Evolutionary conservation across 30 jellyfish, hydroid and myxozoan species (phyloP).

Genomic region (Hydra vulgaris): DNA sequence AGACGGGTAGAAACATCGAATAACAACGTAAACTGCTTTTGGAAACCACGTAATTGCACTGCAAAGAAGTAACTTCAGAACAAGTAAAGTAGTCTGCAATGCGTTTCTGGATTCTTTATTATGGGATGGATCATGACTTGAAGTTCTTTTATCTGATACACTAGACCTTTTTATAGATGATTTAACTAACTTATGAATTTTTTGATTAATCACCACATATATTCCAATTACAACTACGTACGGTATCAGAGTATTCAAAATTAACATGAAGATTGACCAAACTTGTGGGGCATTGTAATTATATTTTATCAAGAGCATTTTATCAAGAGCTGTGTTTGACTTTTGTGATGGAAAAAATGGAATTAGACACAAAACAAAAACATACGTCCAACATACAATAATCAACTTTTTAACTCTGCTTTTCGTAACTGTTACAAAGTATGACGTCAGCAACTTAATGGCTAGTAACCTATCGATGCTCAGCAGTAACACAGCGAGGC

Average conservation of each 20-base stretch:
- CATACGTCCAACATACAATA: slow-evolving; percentile 21
- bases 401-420: background rate
- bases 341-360: slow-evolving; percentile 22
- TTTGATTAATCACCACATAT: background rate
- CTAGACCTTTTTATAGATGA: background rate
- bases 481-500: slow-evolving; percentile 21
- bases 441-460: background rate
- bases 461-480: slow-evolving; percentile 23
- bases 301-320: background rate
- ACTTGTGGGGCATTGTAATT: slow-evolving; percentile 23
- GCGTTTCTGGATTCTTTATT: background rate
- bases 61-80: slow-evolving; percentile 1
- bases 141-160: background rate
- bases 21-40: background rate
- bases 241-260: slow-evolving; percentile 18
- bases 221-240: background rate
- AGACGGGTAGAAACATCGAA: slow-evolving; percentile 4
- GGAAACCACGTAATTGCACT: slow-evolving; percentile 30
- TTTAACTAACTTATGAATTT: background rate
- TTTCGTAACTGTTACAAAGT: background rate
- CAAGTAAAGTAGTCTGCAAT: slow-evolving; percentile 5
- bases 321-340: background rate
- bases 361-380: background rate
- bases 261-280: slow-evolving; percentile 22
- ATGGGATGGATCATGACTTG: background rate